A percentile compares a stretch with the other conserved stretches of the same genome.
Conservation (phyloP, 2,888 invertebrate species). For the Heterodera filipjevi region DNA sequence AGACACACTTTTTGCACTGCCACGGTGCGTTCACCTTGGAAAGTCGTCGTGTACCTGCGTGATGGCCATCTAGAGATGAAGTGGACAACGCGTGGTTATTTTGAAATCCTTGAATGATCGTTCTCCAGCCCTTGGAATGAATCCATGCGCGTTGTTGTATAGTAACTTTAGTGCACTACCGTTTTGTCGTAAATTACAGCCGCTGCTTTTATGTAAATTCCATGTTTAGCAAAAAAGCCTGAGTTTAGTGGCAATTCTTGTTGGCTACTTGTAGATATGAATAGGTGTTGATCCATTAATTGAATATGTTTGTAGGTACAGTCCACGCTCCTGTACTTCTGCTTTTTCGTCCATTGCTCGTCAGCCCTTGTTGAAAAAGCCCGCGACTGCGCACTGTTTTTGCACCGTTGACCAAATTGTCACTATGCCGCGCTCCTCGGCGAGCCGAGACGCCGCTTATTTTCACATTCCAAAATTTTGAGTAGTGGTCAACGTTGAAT, state of each 20-base stretch:
- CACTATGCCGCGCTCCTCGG: neutral
- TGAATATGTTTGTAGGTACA: neutral
- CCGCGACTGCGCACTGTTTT: constrained; percentile 27
- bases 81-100: constrained; percentile 49
- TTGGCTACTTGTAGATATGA: too few species aligned
- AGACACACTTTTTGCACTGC: constrained; percentile 44
- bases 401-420: too few species aligned
- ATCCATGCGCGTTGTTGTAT: constrained; percentile 61
- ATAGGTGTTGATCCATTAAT: neutral
- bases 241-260: too few species aligned
- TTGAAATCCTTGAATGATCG: constrained; percentile 54
- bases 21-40: constrained; percentile 38
- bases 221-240: too few species aligned
- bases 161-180: constrained; percentile 58
- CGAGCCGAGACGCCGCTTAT: constrained; percentile 39
- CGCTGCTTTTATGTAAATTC: constrained; percentile 25
- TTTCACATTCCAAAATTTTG: constrained; percentile 57
- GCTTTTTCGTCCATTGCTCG: constrained; percentile 51
- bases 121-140: constrained; percentile 55
- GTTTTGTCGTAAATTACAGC: constrained; percentile 50
- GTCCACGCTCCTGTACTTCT: constrained; percentile 42
- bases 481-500: too few species aligned
- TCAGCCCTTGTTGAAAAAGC: constrained; percentile 34
- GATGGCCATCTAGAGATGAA: constrained; percentile 46
- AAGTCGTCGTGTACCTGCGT: constrained; percentile 49